Base-by-base conservation (phyloP, 2,113 vertebrate genomes). In the Rhinopomastus cyanomelas region DNA sequence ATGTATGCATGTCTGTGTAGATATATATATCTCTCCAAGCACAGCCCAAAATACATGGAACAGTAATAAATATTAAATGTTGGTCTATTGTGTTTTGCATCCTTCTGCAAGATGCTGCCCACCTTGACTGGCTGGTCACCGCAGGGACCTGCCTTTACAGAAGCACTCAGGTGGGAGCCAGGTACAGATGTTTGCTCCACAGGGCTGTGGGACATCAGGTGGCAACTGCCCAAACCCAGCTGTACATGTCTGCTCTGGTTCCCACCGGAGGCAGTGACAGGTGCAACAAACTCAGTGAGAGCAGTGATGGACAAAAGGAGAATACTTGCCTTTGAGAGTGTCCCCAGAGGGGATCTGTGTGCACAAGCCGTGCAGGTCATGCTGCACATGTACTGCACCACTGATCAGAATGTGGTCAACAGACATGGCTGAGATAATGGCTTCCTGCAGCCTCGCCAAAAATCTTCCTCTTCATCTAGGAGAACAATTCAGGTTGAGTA, bases 311-410 rank as follows among this genome's bases (percentile, higher is more conserved):
- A 65, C 59, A 25, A 71, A 87, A 75, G n/a, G 36, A 82, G 48
- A 76, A 72, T 20, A 1, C 23, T 59, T 8, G 23, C 71, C 39
- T 76, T n/a, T 19, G 56, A 64, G 48, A 74, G 37, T 56, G 25
- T 49, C 42, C 74, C 48, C 6, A 1, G 9, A 52, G 36, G 69
- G 36, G 27, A 15, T 19, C 12, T 68, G 65, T 69, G 68, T 0
- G 3, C 0, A 0, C 16, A 42, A 29, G 65, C 55, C 0, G 0
- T 16, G 57, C 60, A 67, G 67, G 11, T 61, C 1, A 0, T 23
- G 0, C 55, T 5, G 49, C 22, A 2, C 1, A 2, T 23, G 67
- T 64, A 84, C 73, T 68, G 83, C 83, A 57, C 67, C 55, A 0
- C 14, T 68, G 39, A 61, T 22, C 51, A 34, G n/a, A 85, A n/a